Conservation (phyloP, 2,113 vertebrate species). For the Nothoprocta pentlandii region DNA sequence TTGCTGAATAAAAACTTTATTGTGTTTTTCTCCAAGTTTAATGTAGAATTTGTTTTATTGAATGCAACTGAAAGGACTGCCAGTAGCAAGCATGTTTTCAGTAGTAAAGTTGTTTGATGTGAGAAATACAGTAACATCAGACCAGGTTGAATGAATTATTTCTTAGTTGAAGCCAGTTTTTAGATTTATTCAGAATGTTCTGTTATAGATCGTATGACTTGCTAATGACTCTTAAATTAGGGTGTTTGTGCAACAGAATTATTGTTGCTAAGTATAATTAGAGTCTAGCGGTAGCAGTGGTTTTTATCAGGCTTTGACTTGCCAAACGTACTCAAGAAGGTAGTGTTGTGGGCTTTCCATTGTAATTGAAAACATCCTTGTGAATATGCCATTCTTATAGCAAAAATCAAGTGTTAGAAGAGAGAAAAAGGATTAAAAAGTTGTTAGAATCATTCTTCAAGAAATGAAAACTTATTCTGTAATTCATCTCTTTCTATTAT, state of each 20-base stretch:
- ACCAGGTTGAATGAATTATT: not conserved
- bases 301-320: slow-evolving; percentile 13
- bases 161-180: slow-evolving; percentile 11
- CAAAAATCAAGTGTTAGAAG: not conserved
- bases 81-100: not conserved
- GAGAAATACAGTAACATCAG: not conserved
- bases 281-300: not conserved
- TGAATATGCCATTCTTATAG: not conserved
- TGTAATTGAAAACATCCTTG: not conserved
- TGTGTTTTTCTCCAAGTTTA: not conserved
- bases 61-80: not conserved
- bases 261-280: not conserved
- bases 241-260: slow-evolving; percentile 3
- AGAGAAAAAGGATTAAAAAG: not conserved
- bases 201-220: not conserved
- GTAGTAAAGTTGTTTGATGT: not conserved
- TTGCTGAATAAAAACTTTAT: not conserved
- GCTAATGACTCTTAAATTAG: slow-evolving; percentile 51
- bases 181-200: slow-evolving; percentile 34
- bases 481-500: not conserved
- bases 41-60: not conserved
- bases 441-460: not conserved
- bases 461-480: not conserved
- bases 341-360: not conserved
- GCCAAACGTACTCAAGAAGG: not conserved